Conservation (phyloP, 2,113 vertebrate species). For the Tonatia bakeri region DNA sequence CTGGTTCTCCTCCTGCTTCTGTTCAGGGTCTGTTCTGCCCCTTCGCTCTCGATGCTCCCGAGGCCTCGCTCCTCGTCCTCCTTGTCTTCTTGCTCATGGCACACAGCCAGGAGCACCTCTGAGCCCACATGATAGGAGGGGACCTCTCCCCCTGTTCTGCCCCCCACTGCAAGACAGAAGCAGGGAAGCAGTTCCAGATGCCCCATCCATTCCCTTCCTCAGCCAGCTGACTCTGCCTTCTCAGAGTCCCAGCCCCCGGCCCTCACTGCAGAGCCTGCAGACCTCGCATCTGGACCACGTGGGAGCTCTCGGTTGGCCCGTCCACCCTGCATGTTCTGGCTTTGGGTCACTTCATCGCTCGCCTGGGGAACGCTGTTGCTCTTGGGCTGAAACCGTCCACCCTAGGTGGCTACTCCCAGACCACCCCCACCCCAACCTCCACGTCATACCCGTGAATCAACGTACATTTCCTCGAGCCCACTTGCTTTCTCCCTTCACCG, state of each 20-base stretch:
- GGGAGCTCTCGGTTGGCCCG: background rate
- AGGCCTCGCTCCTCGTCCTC: fast-evolving
- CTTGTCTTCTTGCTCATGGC: background rate
- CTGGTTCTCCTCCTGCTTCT: background rate
- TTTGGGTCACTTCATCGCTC: background rate
- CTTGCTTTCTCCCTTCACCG: background rate
- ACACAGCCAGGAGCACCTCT: background rate
- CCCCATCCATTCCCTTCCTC: fast-evolving
- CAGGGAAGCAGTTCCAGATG: fast-evolving
- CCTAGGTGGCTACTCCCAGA: background rate
- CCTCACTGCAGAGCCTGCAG: background rate
- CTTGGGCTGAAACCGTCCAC: background rate
- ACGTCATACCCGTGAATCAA: fast-evolving
- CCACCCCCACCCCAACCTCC: fast-evolving
- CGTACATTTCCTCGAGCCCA: background rate
- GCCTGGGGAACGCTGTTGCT: no score
- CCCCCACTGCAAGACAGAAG: no score
- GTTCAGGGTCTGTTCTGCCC: background rate
- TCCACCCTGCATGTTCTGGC: fast-evolving
- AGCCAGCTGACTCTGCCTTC: background rate
- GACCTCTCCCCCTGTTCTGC: background rate
- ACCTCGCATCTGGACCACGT: fast-evolving
- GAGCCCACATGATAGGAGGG: fast-evolving
- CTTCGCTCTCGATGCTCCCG: background rate
- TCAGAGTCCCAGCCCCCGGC: background rate